These are phyloP conservation scores for Caenorhabditis sp. DNA, from an alignment of 2,888 invertebrate genomes.

Conservation along the genomic window DNA sequence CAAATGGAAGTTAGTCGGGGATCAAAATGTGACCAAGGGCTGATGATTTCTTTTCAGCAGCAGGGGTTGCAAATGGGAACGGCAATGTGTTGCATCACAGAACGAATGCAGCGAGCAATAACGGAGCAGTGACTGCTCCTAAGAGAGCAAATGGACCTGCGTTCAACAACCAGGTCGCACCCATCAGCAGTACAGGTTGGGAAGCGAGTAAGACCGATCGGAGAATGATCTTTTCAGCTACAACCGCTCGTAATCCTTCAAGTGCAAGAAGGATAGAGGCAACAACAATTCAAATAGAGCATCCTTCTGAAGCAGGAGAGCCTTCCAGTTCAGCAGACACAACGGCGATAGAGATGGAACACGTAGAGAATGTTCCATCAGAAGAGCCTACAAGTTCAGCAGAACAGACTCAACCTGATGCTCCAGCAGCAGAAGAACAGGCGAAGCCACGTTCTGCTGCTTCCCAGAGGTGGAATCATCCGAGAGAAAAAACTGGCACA, in stretches of 20 bases:
- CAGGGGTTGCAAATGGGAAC: slow-evolving; percentile 27
- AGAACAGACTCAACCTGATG: too few species aligned
- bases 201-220: neutral
- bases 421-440: too few species aligned
- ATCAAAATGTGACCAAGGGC: neutral
- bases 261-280: slow-evolving; percentile 16
- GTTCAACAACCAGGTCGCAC: slow-evolving; percentile 43
- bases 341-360: too few species aligned
- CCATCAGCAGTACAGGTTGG: slow-evolving; percentile 37
- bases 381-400: too few species aligned
- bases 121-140: slow-evolving; percentile 13
- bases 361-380: too few species aligned
- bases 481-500: too few species aligned
- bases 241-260: slow-evolving; percentile 12
- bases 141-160: slow-evolving; percentile 34
- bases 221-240: slow-evolving; percentile 14
- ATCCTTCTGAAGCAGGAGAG: neutral
- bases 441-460: slow-evolving; percentile 14
- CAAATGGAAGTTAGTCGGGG: slow-evolving; percentile 36
- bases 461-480: slow-evolving; percentile 1
- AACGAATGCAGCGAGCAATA: slow-evolving; percentile 17
- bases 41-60: neutral
- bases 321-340: neutral
- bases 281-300: slow-evolving; percentile 50
- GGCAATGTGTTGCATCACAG: slow-evolving; percentile 47